Percentiles rank a stretch among this genome's conserved stretches.
phyloP scores from a whole-genome alignment of 23 tunicate species.

The Pegea sp. region DNA sequence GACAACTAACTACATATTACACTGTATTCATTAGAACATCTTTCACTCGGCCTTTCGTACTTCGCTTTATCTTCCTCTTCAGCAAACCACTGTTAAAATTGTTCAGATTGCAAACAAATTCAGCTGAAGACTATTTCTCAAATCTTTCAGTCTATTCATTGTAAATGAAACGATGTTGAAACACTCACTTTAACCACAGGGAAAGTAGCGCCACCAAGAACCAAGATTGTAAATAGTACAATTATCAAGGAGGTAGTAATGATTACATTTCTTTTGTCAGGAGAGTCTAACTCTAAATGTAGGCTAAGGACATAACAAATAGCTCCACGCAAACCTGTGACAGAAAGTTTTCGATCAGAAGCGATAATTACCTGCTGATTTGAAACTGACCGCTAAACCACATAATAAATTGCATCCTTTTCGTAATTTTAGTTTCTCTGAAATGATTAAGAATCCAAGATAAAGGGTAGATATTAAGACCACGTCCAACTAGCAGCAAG shows the following conservation, averaged over 20 bases:
- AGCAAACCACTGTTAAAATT: too few species aligned
- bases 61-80: too few species aligned
- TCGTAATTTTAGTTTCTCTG: slow-evolving; percentile 85
- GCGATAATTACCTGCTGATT: background rate
- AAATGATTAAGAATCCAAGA: slow-evolving; percentile 92
- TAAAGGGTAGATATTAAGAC: slow-evolving; percentile 81
- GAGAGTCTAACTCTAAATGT: slow-evolving; percentile 74
- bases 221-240: slow-evolving; percentile 76
- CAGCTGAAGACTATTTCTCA: too few species aligned
- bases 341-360: background rate
- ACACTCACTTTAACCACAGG: slow-evolving; percentile 79
- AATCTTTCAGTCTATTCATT: too few species aligned
- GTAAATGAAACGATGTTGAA: too few species aligned
- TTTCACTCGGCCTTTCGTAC: too few species aligned
- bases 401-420: slow-evolving; percentile 97
- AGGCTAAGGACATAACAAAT: slow-evolving; percentile 81
- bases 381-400: slow-evolving; percentile 82
- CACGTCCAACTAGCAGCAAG: slow-evolving; percentile 58
- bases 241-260: slow-evolving; percentile 85
- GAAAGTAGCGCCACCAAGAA: slow-evolving; percentile 85
- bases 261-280: slow-evolving; percentile 80
- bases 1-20: too few species aligned
- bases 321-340: slow-evolving; percentile 79
- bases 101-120: too few species aligned
- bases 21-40: too few species aligned